Evolutionary conservation across 2,888 invertebrate species (phyloP), one percentile per base, ranked within the genome.

Genomic region (Volucella zonaria): DNA sequence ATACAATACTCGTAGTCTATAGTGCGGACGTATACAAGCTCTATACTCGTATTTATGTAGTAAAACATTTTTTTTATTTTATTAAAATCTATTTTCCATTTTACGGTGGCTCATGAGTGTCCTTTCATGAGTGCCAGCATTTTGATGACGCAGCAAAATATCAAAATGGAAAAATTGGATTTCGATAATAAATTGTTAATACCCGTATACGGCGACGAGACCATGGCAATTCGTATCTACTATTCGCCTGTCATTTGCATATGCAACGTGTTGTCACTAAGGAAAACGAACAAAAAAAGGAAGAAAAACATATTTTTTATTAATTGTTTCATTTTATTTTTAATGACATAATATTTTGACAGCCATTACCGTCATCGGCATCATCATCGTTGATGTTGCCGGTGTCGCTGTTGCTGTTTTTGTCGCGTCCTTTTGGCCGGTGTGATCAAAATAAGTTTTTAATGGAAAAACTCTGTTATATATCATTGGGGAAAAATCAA

Each of bases 301-400:
- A 23, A 49, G 40, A n/a, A 12, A 54, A 18, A 42, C 2, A 12
- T 67, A n/a, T 75, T 68, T n/a, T 59, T 76, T 43, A 14, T 75
- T 43, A 12, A 10, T 49, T 70, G 14, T 11, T 18, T 42, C 38
- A 14, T 61, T 67, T 43, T 61, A 52, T 43, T 67, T 67, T 76
- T 67, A 75, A 76, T 52, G 67, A 58, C 64, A 64, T 64, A 75
- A 76, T 68, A 75, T 68, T 76, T 76, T 76, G 76, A 76, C 67
- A 68, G 59, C 31, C 49, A n/a, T 45, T 14, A 47, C 59, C 42
- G 64, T 70, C 58, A 56, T 62, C 62, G 40, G 40, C 45, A 31
- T 8, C 58, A 40, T 56, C 45, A 8, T 15, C 15, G 31, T 8
- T 43, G 23, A 18, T 45, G 47, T 56, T n/a, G 40, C 1, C 12